A percentile compares a stretch with the other conserved stretches of the same genome.
These are phyloP conservation scores for Grus americana DNA, from an alignment of 2,113 vertebrate species.

Conservation along the genomic window DNA sequence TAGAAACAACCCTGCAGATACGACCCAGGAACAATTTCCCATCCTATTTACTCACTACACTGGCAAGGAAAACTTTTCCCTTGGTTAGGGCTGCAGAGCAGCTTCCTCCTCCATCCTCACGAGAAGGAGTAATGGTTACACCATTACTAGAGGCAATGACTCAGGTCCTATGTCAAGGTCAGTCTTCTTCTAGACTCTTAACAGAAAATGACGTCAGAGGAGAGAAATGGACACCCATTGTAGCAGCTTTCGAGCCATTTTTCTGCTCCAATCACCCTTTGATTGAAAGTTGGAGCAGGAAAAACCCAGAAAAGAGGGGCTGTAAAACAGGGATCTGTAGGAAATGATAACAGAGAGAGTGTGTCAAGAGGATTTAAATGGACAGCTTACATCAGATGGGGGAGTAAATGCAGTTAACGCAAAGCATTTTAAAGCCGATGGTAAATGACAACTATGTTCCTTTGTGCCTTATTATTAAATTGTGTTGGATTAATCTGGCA, in stretches of 20 bases:
- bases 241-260: not conserved
- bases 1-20: not conserved
- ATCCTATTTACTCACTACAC: not conserved
- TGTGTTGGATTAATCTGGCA: conserved; percentile 39
- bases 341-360: not conserved
- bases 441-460: not conserved
- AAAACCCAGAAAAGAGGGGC: not conserved
- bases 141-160: not conserved
- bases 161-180: not conserved
- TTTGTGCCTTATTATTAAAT: conserved; percentile 52
- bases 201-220: not conserved
- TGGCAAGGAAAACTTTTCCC: not conserved
- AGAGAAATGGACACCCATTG: not conserved
- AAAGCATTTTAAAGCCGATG: not conserved
- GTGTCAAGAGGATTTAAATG: not conserved
- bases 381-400: not conserved
- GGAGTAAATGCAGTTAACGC: not conserved
- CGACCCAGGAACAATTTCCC: not conserved
- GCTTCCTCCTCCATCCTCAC: not conserved
- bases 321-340: not conserved
- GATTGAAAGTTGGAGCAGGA: not conserved
- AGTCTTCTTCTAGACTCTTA: not conserved
- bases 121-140: not conserved
- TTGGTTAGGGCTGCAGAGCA: not conserved
- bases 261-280: not conserved